Base-by-base conservation (phyloP, 2,797 vertebrate species). In the Malurus leucopterus region DNA sequence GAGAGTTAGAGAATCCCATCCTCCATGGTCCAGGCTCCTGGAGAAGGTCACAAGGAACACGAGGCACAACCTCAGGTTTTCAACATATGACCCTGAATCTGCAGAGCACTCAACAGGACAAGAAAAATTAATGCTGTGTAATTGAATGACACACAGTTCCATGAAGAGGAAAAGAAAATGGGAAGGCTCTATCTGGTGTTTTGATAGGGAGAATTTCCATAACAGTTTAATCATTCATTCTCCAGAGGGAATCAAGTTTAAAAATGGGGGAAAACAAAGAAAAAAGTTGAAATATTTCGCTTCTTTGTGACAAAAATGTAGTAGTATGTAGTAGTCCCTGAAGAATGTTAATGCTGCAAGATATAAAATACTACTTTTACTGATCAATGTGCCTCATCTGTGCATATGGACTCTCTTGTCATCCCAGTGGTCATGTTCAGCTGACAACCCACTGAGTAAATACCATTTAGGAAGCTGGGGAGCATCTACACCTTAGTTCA, bases 101-200 rank as follows among this genome's bases (percentile, higher is more conserved):
- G 47, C 38, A 87, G 43, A 81, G 18, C 12, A 13, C 50, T 86
- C 76, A 76, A 24, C 16, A 76, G 55, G 49, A 23, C 47, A 69
- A 87, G 38, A 87, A 77, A 90, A 87, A 50, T n/a, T 51, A 78
- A 40, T 50, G 34, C 19, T 61, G 8, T 57, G 40, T 70, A 75
- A 53, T 41, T 84, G 76, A 81, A 46, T 70, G 63, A 86, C 27
- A 46, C 11, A 63, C 6, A 2, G 34, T 83, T 92, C 49, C 30
- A 88, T 4, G 5, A 78, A 46, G 24, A 72, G 16, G 34, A 38
- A 83, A 68, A 79, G 17, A 84, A 64, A 79, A 22, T 0, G 3
- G 30, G 82, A 65, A 26, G 41, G 59, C 8, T 30, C 43, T 65
- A 13, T 8, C 11, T 61, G 18, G 10, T 72, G n/a, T 83, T 80